Base-by-base conservation (phyloP, 2,888 invertebrate genomes). In the Panopea generosa region DNA sequence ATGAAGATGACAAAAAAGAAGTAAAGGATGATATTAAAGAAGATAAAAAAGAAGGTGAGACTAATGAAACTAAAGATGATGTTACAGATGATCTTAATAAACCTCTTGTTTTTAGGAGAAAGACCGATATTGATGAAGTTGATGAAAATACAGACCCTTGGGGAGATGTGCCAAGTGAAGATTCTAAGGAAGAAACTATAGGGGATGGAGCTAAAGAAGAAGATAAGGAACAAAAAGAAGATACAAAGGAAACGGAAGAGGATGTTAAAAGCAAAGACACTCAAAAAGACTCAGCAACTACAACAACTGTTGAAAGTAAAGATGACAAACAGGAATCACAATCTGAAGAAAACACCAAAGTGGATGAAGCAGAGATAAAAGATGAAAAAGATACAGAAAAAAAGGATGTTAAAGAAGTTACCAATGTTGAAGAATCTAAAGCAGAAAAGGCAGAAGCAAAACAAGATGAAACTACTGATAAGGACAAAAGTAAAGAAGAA, bases 311-410 rank as follows among this genome's bases (percentile, higher is more conserved):
- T 29, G 11, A 38, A 47, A 47, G 57, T 24, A n/a, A 40, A 24
- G 18, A 14, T 29, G 26, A 71, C 24, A 40, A 45, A 47, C 26
- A 40, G 18, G 40, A 18, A 11, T 56, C 55, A 26, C 49, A 68
- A 60, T 40, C 40, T 20, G 43, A 69, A 53, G 65, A 53, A 26
- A 60, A 65, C 45, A 33, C 43, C 1, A 57, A 63, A 59, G 38
- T 33, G 52, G 70, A 65, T 11, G 52, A 65, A 22, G 27, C 55
- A 22, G 38, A 33, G 33, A 43, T 52, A 33, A 56, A n/a, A n/a
- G n/a, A n/a, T n/a, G n/a, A n/a, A n/a, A n/a, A n/a, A n/a, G n/a
- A n/a, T n/a, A n/a, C n/a, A 26, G 20, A 33, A 38, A 20, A 43
- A 49, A 33, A 43, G 11, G 45, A 60, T 16, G 14, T 27, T 16